A percentile compares a stretch with the other conserved stretches of the same genome.
These are phyloP conservation scores for Penaeus indicus DNA, from an alignment of 1,140 invertebrate genomes.

Conservation along the genomic window DNA sequence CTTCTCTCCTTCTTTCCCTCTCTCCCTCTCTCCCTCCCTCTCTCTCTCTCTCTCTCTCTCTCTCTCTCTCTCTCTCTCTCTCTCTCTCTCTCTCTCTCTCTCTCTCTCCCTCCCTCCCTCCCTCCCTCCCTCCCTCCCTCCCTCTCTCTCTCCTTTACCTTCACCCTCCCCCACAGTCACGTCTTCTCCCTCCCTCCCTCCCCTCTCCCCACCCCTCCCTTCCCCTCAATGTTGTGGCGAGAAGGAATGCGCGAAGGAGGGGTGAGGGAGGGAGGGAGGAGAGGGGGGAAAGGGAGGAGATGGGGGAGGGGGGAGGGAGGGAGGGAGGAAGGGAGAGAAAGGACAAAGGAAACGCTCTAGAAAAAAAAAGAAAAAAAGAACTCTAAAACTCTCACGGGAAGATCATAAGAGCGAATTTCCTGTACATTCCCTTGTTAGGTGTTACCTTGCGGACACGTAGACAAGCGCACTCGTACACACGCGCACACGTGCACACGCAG, in stretches of 20 bases:
- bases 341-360: neutral
- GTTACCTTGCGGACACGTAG: neutral
- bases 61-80: neutral
- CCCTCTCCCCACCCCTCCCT: neutral
- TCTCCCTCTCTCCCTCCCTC: neutral
- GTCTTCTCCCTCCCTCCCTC: neutral
- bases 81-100: neutral
- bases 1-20: neutral
- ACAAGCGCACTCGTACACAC: neutral
- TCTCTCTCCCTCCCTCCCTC: neutral
- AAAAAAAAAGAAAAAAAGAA: neutral
- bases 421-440: too few relatives aligned
- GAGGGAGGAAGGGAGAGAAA: slow-evolving; percentile 2
- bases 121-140: neutral
- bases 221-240: neutral
- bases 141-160: neutral
- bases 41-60: neutral
- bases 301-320: neutral
- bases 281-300: neutral
- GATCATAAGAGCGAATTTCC: too few relatives aligned
- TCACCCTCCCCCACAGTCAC: neutral
- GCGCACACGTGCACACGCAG: neutral
- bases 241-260: neutral
- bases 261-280: neutral
- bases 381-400: neutral